These are phyloP conservation scores for Pollachius pollachius DNA, from an alignment of 2,113 vertebrate species.

Conservation along the genomic window DNA sequence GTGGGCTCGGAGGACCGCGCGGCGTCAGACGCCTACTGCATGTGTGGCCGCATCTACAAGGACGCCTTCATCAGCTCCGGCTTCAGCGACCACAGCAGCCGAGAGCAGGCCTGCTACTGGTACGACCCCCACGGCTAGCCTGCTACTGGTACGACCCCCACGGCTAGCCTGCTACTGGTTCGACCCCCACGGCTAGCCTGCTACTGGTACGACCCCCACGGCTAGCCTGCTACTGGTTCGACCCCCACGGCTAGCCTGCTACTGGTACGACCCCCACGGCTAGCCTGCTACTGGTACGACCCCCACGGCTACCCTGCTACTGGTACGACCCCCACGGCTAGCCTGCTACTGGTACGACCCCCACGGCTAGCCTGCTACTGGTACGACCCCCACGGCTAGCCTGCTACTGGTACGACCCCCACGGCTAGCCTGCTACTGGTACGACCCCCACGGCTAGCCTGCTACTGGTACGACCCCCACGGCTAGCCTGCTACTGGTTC, in stretches of 20 bases:
- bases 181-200: too few species aligned
- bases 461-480: too few species aligned
- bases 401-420: too few species aligned
- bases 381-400: not conserved
- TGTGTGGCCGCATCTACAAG: conserved; percentile 92
- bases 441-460: too few species aligned
- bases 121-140: conserved; percentile 32
- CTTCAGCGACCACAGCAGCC: conserved; percentile 69
- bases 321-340: too few species aligned
- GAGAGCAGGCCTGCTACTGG: conserved; percentile 84
- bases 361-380: not conserved
- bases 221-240: conserved; percentile 80
- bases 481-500: too few species aligned
- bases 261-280: not conserved
- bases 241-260: not conserved
- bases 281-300: too few species aligned
- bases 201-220: too few species aligned
- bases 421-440: too few species aligned
- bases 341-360: conserved; percentile 80
- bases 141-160: not conserved
- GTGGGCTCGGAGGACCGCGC: conserved; percentile 67
- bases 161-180: too few species aligned
- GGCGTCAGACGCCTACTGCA: conserved; percentile 84
- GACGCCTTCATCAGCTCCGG: conserved; percentile 85
- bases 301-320: too few species aligned